Conservation (phyloP, 2,797 vertebrate species). For the Loris lydekkerianus region DNA sequence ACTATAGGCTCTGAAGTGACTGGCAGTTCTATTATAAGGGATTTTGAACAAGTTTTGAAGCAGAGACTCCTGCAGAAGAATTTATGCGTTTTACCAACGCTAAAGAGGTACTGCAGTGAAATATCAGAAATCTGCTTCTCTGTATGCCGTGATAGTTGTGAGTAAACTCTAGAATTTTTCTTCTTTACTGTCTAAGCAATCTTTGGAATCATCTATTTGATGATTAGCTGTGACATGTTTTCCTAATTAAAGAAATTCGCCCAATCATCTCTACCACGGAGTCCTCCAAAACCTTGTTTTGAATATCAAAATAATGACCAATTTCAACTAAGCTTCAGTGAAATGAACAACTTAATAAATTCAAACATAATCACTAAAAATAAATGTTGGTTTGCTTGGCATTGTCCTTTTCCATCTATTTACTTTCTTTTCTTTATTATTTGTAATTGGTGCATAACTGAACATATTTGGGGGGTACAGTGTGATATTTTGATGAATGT, state of each 20-base stretch:
- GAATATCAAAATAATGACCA: constrained; percentile 64
- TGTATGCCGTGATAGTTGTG: not conserved
- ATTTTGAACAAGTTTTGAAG: constrained; percentile 74
- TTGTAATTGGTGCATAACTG: not conserved
- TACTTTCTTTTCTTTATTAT: not conserved
- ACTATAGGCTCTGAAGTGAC: constrained; percentile 61
- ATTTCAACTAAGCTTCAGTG: constrained; percentile 67
- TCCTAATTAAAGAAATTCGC: constrained; percentile 78
- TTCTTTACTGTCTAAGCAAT: constrained; percentile 54
- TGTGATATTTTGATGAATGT: not conserved
- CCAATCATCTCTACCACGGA: constrained; percentile 44
- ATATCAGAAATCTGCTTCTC: constrained; percentile 44
- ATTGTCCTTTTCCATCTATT: not conserved
- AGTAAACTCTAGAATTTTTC: constrained; percentile 33
- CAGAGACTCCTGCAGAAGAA: constrained; percentile 64
- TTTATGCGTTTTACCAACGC: constrained; percentile 71
- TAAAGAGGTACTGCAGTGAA: constrained; percentile 45
- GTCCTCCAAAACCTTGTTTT: constrained; percentile 60
- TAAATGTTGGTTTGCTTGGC: constrained; percentile 58
- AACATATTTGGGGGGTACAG: not conserved
- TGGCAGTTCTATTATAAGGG: constrained; percentile 74
- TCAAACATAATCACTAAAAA: constrained; percentile 50
- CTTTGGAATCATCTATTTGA: constrained; percentile 59
- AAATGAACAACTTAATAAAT: constrained; percentile 70
- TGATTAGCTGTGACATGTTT: constrained; percentile 42